A percentile compares a stretch with the other conserved stretches of the same genome.
These are phyloP conservation scores for Megaceryle maxima DNA, from an alignment of 2,113 vertebrate species.

Conservation along the genomic window DNA sequence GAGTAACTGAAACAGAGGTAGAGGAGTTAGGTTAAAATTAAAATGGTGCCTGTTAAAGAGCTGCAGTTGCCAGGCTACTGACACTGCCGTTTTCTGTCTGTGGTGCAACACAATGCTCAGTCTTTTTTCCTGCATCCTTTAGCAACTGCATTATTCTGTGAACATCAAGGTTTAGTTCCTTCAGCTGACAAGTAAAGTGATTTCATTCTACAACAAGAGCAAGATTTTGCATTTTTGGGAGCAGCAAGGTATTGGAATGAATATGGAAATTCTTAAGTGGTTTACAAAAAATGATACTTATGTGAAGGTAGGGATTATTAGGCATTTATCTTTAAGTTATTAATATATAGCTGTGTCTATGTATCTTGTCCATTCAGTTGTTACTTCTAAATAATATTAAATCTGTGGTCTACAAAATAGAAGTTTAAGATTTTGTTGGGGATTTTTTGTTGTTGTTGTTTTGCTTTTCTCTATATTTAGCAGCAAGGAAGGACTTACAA, in stretches of 20 bases:
- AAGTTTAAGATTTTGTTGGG: neutral
- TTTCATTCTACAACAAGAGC: conserved; percentile 11
- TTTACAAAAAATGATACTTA: conserved; percentile 46
- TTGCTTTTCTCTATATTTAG: conserved; percentile 8
- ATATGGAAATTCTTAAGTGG: conserved; percentile 50
- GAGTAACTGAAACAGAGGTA: neutral
- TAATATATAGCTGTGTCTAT: neutral
- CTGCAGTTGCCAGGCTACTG: conserved; percentile 75
- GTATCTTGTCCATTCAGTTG: neutral
- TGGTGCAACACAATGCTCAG: neutral
- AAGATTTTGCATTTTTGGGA: conserved; percentile 1
- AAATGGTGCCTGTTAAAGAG: conserved; percentile 50
- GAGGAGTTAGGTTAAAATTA: neutral
- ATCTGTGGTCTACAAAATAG: neutral
- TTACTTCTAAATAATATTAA: neutral
- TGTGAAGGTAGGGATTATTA: conserved; percentile 51
- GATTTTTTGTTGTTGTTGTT: neutral
- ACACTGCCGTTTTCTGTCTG: neutral
- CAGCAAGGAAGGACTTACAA: neutral
- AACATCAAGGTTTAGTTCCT: conserved; percentile 23
- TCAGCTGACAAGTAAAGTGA: conserved; percentile 11
- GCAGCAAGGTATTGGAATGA: conserved; percentile 23
- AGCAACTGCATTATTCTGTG: conserved; percentile 42
- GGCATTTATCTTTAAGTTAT: neutral
- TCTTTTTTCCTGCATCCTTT: conserved; percentile 36